phyloP scores from a whole-genome alignment of 1,140 invertebrate genomes.

The Drosophila orosa region DNA sequence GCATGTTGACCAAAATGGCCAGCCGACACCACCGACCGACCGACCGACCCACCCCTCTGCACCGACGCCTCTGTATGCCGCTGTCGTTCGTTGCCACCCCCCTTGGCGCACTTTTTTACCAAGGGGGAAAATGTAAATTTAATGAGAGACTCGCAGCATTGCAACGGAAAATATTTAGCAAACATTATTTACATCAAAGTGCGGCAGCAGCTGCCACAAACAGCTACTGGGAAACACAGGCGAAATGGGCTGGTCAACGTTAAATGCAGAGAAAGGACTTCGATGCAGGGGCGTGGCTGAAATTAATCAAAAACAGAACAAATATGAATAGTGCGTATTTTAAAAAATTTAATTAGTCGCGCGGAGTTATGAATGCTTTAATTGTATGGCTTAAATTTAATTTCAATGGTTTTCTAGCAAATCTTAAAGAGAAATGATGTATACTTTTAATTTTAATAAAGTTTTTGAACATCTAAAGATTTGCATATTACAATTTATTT shows the following conservation, averaged over 20 bases:
- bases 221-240: conserved; percentile 12
- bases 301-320: conserved; percentile 58
- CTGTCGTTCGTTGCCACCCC: not conserved
- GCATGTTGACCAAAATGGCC: conserved; percentile 57
- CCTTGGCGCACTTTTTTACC: conserved; percentile 36
- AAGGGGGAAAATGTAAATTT: conserved; percentile 72
- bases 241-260: conserved; percentile 18
- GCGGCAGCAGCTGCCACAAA: conserved; percentile 60
- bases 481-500: too few species aligned
- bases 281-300: conserved; percentile 17
- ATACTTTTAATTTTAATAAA: too few species aligned
- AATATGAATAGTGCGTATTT: conserved; percentile 1
- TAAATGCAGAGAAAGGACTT: conserved; percentile 28
- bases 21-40: conserved; percentile 16
- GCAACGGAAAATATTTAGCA: conserved; percentile 64
- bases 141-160: conserved; percentile 65
- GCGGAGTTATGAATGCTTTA: not conserved
- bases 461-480: too few species aligned
- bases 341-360: not conserved
- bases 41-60: conserved; percentile 4
- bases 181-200: conserved; percentile 78
- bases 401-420: too few species aligned
- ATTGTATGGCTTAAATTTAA: not conserved
- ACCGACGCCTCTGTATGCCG: conserved; percentile 11
- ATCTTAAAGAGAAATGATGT: not conserved